Evolutionary conservation across 2,113 vertebrate genomes (phyloP).

Genomic region (Hippoglossus stenolepis): DNA sequence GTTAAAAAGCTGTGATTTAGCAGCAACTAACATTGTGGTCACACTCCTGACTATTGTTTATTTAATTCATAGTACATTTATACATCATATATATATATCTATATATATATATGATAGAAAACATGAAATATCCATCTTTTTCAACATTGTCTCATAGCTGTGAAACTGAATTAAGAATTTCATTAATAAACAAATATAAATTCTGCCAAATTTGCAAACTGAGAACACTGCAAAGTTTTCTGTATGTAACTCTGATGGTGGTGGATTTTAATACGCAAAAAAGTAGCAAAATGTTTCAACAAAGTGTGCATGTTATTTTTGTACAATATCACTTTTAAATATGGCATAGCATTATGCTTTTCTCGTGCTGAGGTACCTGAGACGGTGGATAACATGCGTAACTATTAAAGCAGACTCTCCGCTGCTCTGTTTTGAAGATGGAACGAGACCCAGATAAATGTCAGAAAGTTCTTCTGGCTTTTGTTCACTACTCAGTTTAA

Average conservation of each 20-base stretch:
- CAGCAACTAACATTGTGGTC: slow-evolving; percentile 73
- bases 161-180: slow-evolving; percentile 66
- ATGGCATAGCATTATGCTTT: slow-evolving; percentile 49
- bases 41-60: slow-evolving; percentile 75
- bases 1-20: slow-evolving; percentile 68
- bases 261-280: slow-evolving; percentile 74
- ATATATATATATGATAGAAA: slow-evolving; percentile 54
- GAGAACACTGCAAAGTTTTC: slow-evolving; percentile 67
- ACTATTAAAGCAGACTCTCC: slow-evolving; percentile 40
- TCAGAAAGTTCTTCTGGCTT: slow-evolving; percentile 18
- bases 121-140: slow-evolving; percentile 57
- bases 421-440: slow-evolving; percentile 41
- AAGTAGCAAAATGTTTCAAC: slow-evolving; percentile 75
- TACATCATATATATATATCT: slow-evolving; percentile 42
- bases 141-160: slow-evolving; percentile 67
- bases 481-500: slow-evolving; percentile 35
- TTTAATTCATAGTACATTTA: slow-evolving; percentile 70
- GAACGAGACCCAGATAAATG: slow-evolving; percentile 40
- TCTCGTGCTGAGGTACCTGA: slow-evolving; percentile 63
- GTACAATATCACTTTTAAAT: slow-evolving; percentile 76
- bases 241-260: slow-evolving; percentile 66
- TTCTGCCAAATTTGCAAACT: slow-evolving; percentile 75
- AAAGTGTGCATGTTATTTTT: slow-evolving; percentile 81
- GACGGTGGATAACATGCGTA: slow-evolving; percentile 37
- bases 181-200: slow-evolving; percentile 61